phyloP scores from a whole-genome alignment of 2,888 invertebrate genomes.

The Chalcis sispes region DNA sequence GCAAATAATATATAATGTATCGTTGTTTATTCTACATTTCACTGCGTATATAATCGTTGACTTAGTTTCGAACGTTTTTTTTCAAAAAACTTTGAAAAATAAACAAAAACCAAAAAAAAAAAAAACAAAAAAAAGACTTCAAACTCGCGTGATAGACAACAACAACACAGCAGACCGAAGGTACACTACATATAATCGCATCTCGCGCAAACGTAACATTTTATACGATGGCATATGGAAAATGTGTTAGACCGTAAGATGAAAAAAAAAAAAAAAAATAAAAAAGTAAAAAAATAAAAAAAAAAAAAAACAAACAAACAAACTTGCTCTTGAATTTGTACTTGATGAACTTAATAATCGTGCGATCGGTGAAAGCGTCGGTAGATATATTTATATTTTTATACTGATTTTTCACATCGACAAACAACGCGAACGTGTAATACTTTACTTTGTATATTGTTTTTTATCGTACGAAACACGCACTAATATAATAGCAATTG shows the following conservation, averaged over 20 bases:
- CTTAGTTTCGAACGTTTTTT: neutral
- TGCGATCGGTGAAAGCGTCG: conserved; percentile 18
- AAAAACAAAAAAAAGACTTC: no score
- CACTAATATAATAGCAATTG: neutral
- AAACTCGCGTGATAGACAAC: conserved; percentile 17
- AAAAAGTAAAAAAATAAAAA: no score
- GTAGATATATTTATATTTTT: conserved; percentile 52
- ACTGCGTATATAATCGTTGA: conserved; percentile 22
- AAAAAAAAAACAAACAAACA: neutral
- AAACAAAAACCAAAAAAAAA: no score
- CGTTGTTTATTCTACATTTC: conserved; percentile 12
- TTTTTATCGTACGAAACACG: no score
- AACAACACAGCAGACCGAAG: conserved; percentile 3
- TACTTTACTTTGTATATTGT: neutral
- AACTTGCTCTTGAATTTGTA: conserved; percentile 51
- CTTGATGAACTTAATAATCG: no score
- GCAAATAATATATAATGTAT: neutral
- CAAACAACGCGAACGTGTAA: conserved; percentile 15
- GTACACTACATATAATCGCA: conserved; percentile 10
- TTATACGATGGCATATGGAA: conserved; percentile 40
- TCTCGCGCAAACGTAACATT: conserved; percentile 24
- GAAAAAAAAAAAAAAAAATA: no score
- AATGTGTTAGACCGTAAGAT: no score
- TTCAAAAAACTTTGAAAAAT: neutral
- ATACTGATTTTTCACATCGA: conserved; percentile 50